Evolutionary conservation across 2,113 vertebrate species (phyloP), one percentile per base, ranked within the genome.

Genomic region (Acrocephalus arundinaceus): DNA sequence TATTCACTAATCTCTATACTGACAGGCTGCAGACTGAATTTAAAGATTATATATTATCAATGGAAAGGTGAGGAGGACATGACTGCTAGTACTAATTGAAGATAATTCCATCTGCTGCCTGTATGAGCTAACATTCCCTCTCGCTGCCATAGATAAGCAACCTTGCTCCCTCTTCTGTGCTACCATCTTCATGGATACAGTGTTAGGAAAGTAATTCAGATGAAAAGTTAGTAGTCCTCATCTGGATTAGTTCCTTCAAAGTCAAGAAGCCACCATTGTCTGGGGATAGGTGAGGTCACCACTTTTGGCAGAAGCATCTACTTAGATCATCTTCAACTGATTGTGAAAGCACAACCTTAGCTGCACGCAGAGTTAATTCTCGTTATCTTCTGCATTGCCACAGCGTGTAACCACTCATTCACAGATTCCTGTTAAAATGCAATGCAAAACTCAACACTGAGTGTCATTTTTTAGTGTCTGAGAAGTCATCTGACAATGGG

Each of bases 241-340:
- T 61, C 57, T 72, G 52, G 27, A 51, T 85, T 30, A 55, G 9
- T 79, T 76, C 58, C 62, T 57, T 79, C 67, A 86, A 93, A 79
- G 55, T 85, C 82, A 77, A 88, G 55, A 85, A 86, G 46, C 58
- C 78, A 90, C 58, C 85, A 73, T 54, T 93, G 85, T 76, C 76
- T 93, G 79, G 73, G 92, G 79, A 95, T 77, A 96, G 79, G 83
- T 87, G 94, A 96, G 85, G 96, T 96, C 95, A 96, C 59, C 59
- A 63, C 85, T 92, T 92, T 43, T 88, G 94, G 76, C 85, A 95
- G 90, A 82, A 93, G 92, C 63, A 93, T 52, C 46, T 94, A 95
- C 86, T 97, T 90, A 95, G 94, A 92, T 88, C 51, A 72, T 87
- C 82, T 93, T 96, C 63, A 95, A 96, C 59, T 95, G 92, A 96